phyloP scores from a whole-genome alignment of 2,888 invertebrate genomes.

The Hypolimnas misippus region DNA sequence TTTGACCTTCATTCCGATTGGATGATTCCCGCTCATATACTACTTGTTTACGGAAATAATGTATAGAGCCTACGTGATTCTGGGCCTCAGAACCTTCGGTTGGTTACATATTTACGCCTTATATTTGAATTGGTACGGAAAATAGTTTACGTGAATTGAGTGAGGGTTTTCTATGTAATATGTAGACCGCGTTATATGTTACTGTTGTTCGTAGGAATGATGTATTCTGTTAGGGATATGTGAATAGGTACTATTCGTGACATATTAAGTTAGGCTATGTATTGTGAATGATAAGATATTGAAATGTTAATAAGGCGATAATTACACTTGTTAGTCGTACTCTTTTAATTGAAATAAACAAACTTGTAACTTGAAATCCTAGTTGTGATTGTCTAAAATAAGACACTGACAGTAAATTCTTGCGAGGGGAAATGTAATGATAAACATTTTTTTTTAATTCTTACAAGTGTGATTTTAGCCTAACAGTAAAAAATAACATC shows the following conservation, averaged over 20 bases:
- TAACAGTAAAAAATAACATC: too few species aligned
- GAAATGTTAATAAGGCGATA: too few species aligned
- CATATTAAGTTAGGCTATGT: too few species aligned
- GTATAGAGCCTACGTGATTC: conserved; percentile 52
- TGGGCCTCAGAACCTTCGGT: conserved; percentile 47
- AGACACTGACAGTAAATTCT: too few species aligned
- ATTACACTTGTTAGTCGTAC: too few species aligned
- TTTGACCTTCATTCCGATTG: conserved; percentile 76
- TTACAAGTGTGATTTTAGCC: too few species aligned
- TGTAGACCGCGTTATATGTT: neutral
- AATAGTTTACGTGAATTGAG: conserved; percentile 14
- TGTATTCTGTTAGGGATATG: neutral
- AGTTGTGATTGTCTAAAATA: too few species aligned
- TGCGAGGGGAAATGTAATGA: too few species aligned
- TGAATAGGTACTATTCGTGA: neutral
- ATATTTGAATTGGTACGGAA: conserved; percentile 28
- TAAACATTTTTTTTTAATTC: too few species aligned
- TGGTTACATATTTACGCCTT: conserved; percentile 49
- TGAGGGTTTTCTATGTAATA: neutral
- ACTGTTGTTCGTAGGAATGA: neutral
- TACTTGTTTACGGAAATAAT: conserved; percentile 68
- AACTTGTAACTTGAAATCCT: too few species aligned
- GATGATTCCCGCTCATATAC: conserved; percentile 58
- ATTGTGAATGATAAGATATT: too few species aligned
- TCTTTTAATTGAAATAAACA: too few species aligned